These are phyloP conservation scores for Tachystola acroxantha DNA, from an alignment of 2,888 invertebrate genomes.

Conservation along the genomic window DNA sequence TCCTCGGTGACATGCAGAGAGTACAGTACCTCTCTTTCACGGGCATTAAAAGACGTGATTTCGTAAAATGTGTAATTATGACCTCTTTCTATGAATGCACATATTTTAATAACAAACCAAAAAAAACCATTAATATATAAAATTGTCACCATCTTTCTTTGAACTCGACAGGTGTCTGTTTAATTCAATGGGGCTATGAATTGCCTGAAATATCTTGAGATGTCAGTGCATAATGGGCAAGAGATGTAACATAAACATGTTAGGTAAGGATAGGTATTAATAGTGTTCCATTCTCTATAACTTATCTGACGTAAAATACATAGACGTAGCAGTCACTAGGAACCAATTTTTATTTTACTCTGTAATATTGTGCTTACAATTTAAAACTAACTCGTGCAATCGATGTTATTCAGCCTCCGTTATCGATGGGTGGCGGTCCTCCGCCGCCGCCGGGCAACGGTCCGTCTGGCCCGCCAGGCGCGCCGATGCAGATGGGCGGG, in stretches of 20 bases:
- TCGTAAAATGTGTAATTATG: constrained; percentile 39
- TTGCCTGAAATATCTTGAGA: no score
- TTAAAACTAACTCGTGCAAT: no score
- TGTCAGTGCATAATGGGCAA: no score
- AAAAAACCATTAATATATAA: no score
- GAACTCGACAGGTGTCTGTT: constrained; percentile 1
- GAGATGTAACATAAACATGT: no score
- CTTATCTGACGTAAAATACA: no score
- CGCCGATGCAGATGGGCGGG: constrained; percentile 36
- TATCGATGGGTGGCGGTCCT: constrained; percentile 65
- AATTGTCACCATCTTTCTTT: background rate
- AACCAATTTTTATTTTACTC: no score
- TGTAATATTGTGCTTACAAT: no score
- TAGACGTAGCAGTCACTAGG: no score
- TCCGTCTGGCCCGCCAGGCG: constrained; percentile 30
- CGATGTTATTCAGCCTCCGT: constrained; percentile 52
- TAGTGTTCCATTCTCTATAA: no score
- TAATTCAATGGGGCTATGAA: constrained; percentile 20
- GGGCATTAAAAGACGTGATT: constrained; percentile 49
- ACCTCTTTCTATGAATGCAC: background rate
- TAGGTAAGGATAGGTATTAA: no score
- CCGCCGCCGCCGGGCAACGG: constrained; percentile 64
- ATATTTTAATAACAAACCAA: background rate
- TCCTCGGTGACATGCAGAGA: constrained; percentile 27
- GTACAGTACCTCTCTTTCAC: constrained; percentile 47